phyloP scores from a whole-genome alignment of 2,797 vertebrate species.

The Crypturellus tataupa region DNA sequence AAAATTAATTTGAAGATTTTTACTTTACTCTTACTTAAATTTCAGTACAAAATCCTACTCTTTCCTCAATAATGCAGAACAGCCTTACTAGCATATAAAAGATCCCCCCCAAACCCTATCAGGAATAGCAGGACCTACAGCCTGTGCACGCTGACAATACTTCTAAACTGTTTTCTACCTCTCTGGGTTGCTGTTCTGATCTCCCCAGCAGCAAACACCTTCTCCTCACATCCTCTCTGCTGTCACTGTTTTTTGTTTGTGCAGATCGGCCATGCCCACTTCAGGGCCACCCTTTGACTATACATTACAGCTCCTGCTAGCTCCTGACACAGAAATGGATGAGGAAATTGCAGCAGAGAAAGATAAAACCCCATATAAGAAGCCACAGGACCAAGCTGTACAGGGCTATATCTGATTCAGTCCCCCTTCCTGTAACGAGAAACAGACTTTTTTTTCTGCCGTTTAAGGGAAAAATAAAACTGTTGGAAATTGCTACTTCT shows the following conservation, averaged over 20 bases:
- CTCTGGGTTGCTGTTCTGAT: neutral
- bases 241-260: neutral
- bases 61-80: neutral
- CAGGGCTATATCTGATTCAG: neutral
- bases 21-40: neutral
- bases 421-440: neutral
- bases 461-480: neutral
- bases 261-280: rapidly evolving
- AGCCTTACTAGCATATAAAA: neutral
- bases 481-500: neutral
- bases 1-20: neutral
- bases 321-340: neutral
- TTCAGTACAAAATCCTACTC: rapidly evolving
- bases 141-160: neutral
- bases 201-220: neutral
- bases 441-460: neutral
- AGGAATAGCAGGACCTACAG: neutral
- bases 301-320: neutral
- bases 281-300: neutral
- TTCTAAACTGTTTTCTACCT: neutral
- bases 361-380: neutral
- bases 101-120: neutral
- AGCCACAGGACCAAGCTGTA: neutral
- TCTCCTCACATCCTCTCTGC: neutral
- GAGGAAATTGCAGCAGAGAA: neutral